These are phyloP conservation scores for Congeria kusceri DNA, from an alignment of 2,888 invertebrate species.

Conservation along the genomic window DNA sequence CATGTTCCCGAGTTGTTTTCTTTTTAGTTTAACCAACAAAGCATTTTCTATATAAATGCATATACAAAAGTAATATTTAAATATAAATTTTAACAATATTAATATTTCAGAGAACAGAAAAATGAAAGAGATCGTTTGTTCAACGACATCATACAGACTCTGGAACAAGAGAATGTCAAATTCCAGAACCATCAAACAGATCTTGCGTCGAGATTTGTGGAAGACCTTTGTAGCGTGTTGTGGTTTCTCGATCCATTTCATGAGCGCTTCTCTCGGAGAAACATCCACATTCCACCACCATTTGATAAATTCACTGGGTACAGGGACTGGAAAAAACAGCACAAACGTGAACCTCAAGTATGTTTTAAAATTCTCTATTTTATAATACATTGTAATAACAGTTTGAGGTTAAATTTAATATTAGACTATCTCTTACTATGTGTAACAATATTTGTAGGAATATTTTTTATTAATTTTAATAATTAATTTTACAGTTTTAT, in stretches of 20 bases:
- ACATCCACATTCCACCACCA: conserved; percentile 4
- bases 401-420: too few relatives aligned
- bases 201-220: background rate
- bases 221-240: background rate
- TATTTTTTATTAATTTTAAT: too few relatives aligned
- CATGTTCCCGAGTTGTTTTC: too few relatives aligned
- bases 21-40: too few relatives aligned
- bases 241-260: conserved; percentile 5
- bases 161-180: background rate
- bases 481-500: too few relatives aligned
- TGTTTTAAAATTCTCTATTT: background rate
- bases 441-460: too few relatives aligned
- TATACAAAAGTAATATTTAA: too few relatives aligned
- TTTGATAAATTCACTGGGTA: conserved; percentile 2
- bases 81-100: too few relatives aligned
- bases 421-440: too few relatives aligned
- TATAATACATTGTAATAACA: too few relatives aligned
- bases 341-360: conserved; percentile 6
- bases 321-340: conserved; percentile 6
- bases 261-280: background rate
- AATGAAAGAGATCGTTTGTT: background rate
- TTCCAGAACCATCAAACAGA: background rate
- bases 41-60: too few relatives aligned
- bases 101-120: too few relatives aligned
- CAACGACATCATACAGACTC: background rate